Percentiles rank a stretch among this genome's conserved stretches.
These are phyloP conservation scores for Heliocidaris erythrogramma DNA, from an alignment of 35 echinoderm and acorn worm genomes.

Conservation along the genomic window DNA sequence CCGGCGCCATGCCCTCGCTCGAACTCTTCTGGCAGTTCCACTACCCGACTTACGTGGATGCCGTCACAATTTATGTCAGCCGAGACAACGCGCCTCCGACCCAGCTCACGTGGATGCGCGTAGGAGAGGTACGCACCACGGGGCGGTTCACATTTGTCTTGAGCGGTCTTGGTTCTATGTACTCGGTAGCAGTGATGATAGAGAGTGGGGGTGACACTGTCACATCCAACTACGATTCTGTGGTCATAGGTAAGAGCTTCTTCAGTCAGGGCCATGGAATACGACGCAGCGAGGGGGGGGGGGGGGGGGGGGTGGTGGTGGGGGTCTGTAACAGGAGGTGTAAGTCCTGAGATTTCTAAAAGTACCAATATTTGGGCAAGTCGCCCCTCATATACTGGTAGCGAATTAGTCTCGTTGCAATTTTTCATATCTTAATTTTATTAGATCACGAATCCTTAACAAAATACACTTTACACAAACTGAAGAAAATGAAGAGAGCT, in stretches of 20 bases:
- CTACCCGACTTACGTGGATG: neutral
- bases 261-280: too few relatives aligned
- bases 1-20: neutral
- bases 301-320: too few relatives aligned
- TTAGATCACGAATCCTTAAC: too few relatives aligned
- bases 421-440: too few relatives aligned
- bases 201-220: neutral
- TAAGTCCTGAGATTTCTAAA: too few relatives aligned
- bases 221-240: neutral
- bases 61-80: neutral
- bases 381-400: neutral
- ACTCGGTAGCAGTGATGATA: neutral
- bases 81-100: neutral
- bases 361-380: neutral
- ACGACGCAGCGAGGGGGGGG: too few relatives aligned
- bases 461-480: too few relatives aligned
- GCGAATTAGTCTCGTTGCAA: neutral
- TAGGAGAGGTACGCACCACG: neutral
- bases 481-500: too few relatives aligned
- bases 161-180: neutral
- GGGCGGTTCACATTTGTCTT: neutral
- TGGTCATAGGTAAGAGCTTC: neutral
- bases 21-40: neutral
- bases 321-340: too few relatives aligned
- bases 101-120: constrained; percentile 12